Evolutionary conservation across 1,140 invertebrate genomes (phyloP).

Genomic region (Trigoniulus corallinus): DNA sequence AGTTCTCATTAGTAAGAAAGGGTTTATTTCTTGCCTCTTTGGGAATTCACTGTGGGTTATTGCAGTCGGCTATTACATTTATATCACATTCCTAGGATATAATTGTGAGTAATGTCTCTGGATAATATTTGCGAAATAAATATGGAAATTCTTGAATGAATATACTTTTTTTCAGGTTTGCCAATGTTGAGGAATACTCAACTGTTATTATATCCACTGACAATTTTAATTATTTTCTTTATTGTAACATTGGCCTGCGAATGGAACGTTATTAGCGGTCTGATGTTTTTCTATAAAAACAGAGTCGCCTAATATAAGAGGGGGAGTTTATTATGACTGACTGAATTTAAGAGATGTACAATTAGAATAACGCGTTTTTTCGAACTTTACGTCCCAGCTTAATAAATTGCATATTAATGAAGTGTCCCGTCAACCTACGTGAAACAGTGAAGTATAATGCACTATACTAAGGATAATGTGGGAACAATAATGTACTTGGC

Average conservation of each 20-base stretch:
- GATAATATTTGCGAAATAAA: background rate
- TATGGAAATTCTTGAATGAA: constrained; percentile 17
- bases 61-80: constrained; percentile 81
- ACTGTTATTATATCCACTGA: constrained; percentile 69
- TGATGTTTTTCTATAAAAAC: constrained; percentile 4
- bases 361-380: no score
- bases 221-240: constrained; percentile 59
- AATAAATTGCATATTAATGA: no score
- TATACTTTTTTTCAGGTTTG: constrained; percentile 45
- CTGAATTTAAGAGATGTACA: no score
- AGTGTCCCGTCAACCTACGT: no score
- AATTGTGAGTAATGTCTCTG: constrained; percentile 51
- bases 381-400: no score
- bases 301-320: constrained; percentile 12
- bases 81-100: constrained; percentile 96
- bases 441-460: no score
- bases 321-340: no score
- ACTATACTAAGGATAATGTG: no score
- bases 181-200: constrained; percentile 78
- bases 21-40: constrained; percentile 59
- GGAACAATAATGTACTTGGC: no score
- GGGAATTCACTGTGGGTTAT: constrained; percentile 91
- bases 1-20: constrained; percentile 46
- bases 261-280: constrained; percentile 29
- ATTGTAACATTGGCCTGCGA: constrained; percentile 47